phyloP scores from a whole-genome alignment of 2,113 vertebrate genomes.

The Asarcornis scutulata region DNA sequence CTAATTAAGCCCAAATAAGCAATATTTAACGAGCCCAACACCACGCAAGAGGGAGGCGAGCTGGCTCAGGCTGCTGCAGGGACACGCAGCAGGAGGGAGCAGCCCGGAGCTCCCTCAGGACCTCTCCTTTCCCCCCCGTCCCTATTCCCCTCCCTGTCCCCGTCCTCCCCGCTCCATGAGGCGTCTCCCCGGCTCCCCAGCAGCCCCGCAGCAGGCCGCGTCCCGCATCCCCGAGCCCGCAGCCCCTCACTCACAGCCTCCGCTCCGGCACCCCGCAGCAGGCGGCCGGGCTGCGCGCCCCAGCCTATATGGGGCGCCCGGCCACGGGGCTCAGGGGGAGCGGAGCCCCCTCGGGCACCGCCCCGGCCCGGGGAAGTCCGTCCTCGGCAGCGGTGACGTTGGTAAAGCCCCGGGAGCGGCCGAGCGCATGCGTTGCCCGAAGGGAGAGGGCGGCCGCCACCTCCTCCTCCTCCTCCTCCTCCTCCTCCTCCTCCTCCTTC shows the following conservation, averaged over 20 bases:
- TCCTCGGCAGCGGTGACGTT: fast-evolving
- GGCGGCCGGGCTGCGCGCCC: background rate
- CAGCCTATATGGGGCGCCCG: background rate
- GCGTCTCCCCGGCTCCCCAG: too few species aligned
- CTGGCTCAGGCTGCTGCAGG: too few species aligned
- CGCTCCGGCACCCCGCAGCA: fast-evolving
- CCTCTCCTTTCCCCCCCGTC: too few species aligned
- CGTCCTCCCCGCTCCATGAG: too few species aligned
- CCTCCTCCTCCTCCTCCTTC: too few species aligned
- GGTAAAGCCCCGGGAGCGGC: background rate
- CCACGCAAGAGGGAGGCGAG: too few species aligned
- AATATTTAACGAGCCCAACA: too few species aligned
- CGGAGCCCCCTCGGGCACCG: fast-evolving
- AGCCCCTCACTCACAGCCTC: background rate
- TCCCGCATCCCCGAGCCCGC: fast-evolving
- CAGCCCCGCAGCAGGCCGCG: background rate
- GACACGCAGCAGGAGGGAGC: too few species aligned
- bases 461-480: too few species aligned
- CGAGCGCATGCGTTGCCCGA: background rate
- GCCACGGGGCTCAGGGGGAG: background rate
- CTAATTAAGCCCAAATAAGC: fast-evolving
- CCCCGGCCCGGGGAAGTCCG: background rate
- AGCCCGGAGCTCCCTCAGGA: too few species aligned
- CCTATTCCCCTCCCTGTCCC: too few species aligned
- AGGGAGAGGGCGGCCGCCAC: background rate